phyloP scores from a whole-genome alignment of 2,113 vertebrate species.

The Emberiza fucata region DNA sequence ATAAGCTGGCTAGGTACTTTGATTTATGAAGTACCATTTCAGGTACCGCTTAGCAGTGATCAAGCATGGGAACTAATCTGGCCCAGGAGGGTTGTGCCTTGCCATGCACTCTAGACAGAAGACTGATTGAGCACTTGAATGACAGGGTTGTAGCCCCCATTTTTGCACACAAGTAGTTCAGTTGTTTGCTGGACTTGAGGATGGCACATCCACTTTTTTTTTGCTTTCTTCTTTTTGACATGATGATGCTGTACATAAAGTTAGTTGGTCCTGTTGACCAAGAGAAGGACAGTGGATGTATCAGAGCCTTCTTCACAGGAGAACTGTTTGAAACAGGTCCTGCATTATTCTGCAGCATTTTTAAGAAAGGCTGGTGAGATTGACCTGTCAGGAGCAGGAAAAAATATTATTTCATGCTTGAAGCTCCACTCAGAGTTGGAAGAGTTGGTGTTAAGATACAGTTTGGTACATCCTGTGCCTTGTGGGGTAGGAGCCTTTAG shows the following conservation, averaged over 20 bases:
- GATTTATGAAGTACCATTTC: background rate
- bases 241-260: background rate
- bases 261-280: background rate
- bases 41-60: background rate
- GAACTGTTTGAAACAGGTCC: background rate
- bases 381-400: background rate
- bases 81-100: background rate
- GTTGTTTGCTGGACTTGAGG: background rate
- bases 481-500: accelerated
- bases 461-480: background rate
- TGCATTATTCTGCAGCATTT: background rate
- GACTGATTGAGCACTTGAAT: background rate
- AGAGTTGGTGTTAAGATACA: background rate
- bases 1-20: background rate
- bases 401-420: background rate
- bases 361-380: background rate
- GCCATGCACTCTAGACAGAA: background rate
- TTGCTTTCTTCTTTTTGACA: background rate
- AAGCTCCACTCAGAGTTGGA: background rate
- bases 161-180: background rate
- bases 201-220: background rate
- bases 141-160: background rate
- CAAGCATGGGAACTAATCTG: background rate
- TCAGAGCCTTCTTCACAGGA: background rate
- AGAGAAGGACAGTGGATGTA: background rate